phyloP scores from a whole-genome alignment of 2,888 invertebrate species.

The Cheilosia soror region DNA sequence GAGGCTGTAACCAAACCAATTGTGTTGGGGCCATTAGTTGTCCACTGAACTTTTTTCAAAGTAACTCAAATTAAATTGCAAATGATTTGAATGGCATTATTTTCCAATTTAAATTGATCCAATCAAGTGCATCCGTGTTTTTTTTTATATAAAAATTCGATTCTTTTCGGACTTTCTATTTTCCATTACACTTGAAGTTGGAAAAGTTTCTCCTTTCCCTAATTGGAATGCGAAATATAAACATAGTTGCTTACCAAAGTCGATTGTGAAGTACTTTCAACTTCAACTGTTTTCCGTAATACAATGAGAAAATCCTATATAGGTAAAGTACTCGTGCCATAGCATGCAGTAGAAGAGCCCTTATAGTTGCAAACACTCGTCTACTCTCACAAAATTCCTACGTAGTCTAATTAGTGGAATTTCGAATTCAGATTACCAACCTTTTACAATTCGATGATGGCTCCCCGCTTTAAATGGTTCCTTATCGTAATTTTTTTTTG shows the following conservation, averaged over 20 bases:
- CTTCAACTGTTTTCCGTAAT: constrained; percentile 27
- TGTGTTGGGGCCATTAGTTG: neutral
- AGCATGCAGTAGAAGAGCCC: constrained; percentile 30
- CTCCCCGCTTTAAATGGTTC: constrained; percentile 49
- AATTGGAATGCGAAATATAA: constrained; percentile 55
- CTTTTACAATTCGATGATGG: constrained; percentile 65
- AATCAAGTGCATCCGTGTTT: constrained; percentile 11
- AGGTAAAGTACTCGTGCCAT: neutral
- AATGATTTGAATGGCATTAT: neutral
- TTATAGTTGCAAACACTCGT: constrained; percentile 60
- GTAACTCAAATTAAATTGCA: neutral
- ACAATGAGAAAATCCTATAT: constrained; percentile 30
- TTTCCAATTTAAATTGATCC: constrained; percentile 20
- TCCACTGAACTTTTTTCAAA: neutral
- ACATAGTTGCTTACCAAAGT: constrained; percentile 23
- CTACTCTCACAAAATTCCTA: constrained; percentile 27
- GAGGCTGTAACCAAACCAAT: too few species aligned
- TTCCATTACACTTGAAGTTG: constrained; percentile 32
- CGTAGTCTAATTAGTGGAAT: constrained; percentile 67
- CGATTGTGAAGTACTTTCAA: neutral
- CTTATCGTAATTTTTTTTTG: constrained; percentile 52
- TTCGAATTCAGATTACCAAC: constrained; percentile 68
- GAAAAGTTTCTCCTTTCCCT: constrained; percentile 40
- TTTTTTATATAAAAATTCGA: constrained; percentile 9
- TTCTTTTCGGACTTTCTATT: constrained; percentile 29